Base-by-base conservation (phyloP, 2,888 invertebrate genomes). In the Synanthedon formicaeformis region DNA sequence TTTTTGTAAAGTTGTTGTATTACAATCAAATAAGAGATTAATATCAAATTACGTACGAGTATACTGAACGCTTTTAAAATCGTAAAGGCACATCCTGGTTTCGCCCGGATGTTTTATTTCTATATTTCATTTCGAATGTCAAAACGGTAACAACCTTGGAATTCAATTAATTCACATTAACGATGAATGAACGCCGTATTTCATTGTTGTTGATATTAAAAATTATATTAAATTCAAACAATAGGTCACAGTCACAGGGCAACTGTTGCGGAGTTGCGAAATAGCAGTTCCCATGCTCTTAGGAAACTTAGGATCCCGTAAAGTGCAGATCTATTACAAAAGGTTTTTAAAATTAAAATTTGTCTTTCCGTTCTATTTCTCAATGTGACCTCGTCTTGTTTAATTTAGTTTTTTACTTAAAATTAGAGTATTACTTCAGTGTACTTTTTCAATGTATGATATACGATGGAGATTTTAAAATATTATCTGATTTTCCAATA, bases 181-280 rank as follows among this genome's bases (percentile, higher is more conserved):
- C 16, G 23, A 45, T 45, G 45, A 49, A 49, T 49, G 49, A 49
- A 49, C 49, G 13, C 65, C 55, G 67, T 69, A 34, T 71, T 67
- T 69, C 65, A 60, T 61, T 58, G 63, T 68, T 65, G 45, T 45
- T 63, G 62, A 65, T 63, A 34, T 34, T 65, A 60, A 66, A 60
- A 58, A 56, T 57, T 56, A 56, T 57, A 52, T 58, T 59, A 58
- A 59, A 57, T 52, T 49, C 57, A 56, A 64, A 67, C 67, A 71
- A 65, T 66, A 57, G 63, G 64, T 66, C 45, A 45, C 63, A 62
- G 64, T 66, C n/a, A 45, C 63, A 62, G 57, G 54, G 60, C 57
- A 60, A 56, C 58, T 57, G 56, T 56, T 56, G 48, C 50, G 41
- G 51, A 58, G 54, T 59, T 61, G 62, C 55, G 59, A 62, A 53